phyloP scores from a whole-genome alignment of 2,113 vertebrate species.

The Heterocephalus glaber region DNA sequence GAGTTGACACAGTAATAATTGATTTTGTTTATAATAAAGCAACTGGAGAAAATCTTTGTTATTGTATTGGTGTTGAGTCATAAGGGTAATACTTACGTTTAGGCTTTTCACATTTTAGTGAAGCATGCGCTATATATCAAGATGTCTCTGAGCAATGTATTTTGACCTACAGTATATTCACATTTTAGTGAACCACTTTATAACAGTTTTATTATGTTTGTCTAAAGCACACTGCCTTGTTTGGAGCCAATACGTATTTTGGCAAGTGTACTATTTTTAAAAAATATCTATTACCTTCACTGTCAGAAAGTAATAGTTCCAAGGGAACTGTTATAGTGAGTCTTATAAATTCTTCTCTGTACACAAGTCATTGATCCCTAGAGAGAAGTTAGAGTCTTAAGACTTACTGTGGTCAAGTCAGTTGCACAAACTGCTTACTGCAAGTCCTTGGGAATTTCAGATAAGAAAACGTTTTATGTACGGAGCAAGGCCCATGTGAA shows the following conservation, averaged over 20 bases:
- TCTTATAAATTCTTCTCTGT: conserved; percentile 81
- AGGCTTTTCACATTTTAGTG: not conserved
- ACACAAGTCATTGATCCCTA: conserved; percentile 79
- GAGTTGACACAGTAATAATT: conserved; percentile 15
- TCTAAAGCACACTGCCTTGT: conserved; percentile 71
- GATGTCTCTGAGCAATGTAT: not conserved
- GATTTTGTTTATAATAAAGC: conserved; percentile 50
- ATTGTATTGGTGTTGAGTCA: not conserved
- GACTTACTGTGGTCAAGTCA: conserved; percentile 78
- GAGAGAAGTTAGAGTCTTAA: conserved; percentile 75
- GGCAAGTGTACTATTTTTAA: conserved; percentile 80
- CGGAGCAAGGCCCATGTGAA: conserved; percentile 70
- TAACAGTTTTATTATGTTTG: conserved; percentile 33
- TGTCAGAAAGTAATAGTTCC: conserved; percentile 82
- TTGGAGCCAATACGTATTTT: conserved; percentile 79
- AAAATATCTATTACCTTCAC: conserved; percentile 84
- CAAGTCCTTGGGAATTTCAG: conserved; percentile 75
- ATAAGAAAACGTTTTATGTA: conserved; percentile 69
- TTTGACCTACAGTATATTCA: not conserved
- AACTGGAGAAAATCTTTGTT: not conserved
- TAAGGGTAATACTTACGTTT: not conserved
- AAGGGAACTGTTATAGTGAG: conserved; percentile 79
- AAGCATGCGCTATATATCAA: not conserved
- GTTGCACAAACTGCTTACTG: conserved; percentile 69
- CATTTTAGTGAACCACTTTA: not conserved